Conservation (phyloP, 2,113 vertebrate species). For the Megaleporinus macrocephalus region DNA sequence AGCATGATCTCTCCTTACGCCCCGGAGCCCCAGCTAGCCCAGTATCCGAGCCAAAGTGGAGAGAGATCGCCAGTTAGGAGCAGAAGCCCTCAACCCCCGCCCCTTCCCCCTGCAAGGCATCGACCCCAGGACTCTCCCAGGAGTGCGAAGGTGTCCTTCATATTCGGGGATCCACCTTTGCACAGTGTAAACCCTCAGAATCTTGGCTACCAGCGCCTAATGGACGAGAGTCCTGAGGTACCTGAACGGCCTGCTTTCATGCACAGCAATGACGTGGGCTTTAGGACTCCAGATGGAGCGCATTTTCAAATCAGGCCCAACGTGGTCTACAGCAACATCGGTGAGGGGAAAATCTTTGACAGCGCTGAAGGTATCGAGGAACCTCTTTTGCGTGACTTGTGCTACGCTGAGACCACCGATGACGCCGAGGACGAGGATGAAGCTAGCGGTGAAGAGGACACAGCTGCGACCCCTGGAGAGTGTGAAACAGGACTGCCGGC, state of each 20-base stretch:
- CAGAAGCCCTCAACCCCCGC: slow-evolving; percentile 79
- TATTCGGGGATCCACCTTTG: slow-evolving; percentile 89
- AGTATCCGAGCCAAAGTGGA: slow-evolving; percentile 72
- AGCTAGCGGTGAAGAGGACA: slow-evolving; percentile 93
- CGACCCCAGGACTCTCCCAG: slow-evolving; percentile 91
- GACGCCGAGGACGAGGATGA: slow-evolving; percentile 95
- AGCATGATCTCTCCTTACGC: slow-evolving; percentile 83
- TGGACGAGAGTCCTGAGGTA: slow-evolving; percentile 88
- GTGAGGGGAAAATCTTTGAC: slow-evolving; percentile 83
- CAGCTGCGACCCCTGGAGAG: slow-evolving; percentile 75
- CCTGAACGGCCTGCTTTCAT: slow-evolving; percentile 80
- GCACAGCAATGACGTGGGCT: slow-evolving; percentile 79
- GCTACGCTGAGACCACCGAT: slow-evolving; percentile 90
- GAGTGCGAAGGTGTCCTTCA: slow-evolving; percentile 96
- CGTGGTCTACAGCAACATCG: slow-evolving; percentile 89
- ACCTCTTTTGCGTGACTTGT: slow-evolving; percentile 89
- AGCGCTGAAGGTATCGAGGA: slow-evolving; percentile 85
- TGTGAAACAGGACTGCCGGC: slow-evolving; percentile 61
- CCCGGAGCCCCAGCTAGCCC: slow-evolving; percentile 76
- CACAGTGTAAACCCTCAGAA: slow-evolving; percentile 80
- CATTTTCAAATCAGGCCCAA: slow-evolving; percentile 82
- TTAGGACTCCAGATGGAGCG: slow-evolving; percentile 80
- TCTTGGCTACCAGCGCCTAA: slow-evolving; percentile 85
- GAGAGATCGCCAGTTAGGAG: slow-evolving; percentile 73
- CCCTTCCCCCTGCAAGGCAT: slow-evolving; percentile 83